These are phyloP conservation scores for Corythaeola cristata DNA, from an alignment of 2,113 vertebrate genomes.

Conservation along the genomic window DNA sequence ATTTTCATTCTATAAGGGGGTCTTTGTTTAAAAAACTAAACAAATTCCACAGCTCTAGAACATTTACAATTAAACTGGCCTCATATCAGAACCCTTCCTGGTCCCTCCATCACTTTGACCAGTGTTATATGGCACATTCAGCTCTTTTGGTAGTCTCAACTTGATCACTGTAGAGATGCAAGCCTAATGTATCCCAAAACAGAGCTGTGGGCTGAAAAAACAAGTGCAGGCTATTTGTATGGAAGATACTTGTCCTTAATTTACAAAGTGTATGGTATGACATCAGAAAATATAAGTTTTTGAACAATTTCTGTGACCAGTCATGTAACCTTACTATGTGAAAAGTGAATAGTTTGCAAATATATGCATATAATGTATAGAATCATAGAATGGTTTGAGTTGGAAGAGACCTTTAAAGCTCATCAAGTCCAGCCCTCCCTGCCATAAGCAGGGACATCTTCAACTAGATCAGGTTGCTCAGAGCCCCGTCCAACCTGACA, in stretches of 20 bases:
- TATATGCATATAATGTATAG: neutral
- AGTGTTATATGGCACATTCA: neutral
- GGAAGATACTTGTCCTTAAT: neutral
- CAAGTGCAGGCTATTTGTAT: neutral
- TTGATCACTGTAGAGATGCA: neutral
- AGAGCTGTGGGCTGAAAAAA: neutral
- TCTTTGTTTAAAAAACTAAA: neutral
- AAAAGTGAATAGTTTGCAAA: neutral
- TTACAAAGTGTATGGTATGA: neutral
- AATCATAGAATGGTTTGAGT: neutral
- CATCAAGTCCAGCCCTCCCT: neutral
- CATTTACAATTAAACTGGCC: neutral
- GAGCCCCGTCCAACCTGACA: neutral
- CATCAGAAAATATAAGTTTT: neutral
- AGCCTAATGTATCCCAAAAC: neutral
- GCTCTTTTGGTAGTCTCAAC: neutral
- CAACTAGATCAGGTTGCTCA: neutral
- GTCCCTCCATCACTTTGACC: neutral
- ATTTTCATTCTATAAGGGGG: neutral
- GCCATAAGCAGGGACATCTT: neutral
- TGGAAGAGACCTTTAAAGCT: neutral
- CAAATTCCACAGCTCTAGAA: neutral
- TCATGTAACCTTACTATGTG: neutral
- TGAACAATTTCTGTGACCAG: neutral
- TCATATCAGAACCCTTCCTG: neutral